Evolutionary conservation across 2,888 invertebrate genomes (phyloP), one percentile per base, ranked within the genome.

Genomic region (Acanthosepion esculentum): DNA sequence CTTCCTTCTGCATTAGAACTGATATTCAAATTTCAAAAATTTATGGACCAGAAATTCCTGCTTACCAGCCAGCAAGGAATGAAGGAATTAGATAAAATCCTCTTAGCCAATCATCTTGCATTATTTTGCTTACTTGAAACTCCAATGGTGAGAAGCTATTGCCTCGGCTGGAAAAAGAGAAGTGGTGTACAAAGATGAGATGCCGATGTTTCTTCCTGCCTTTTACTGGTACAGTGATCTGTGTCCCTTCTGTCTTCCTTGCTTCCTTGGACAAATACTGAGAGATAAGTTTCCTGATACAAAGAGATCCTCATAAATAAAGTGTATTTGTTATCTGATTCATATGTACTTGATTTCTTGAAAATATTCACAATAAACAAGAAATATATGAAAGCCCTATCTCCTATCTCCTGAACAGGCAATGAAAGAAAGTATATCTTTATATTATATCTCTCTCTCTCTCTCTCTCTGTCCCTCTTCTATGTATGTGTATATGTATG

Each of bases 1-100:
- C n/a, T 78, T 78, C 78, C 78, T 78, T 78, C 78, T 78, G 78
- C 78, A 15, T 15, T 12, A 78, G 78, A 78, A 78, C 78, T 78
- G 78, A 78, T 78, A 78, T 78, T 78, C 78, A 78, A 78, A 78
- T 78, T 78, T 78, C n/a, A 78, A 78, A 78, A 78, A 78, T 78
- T 78, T 78, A 78, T 78, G 78, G 78, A 78, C 78, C 78, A 78
- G 78, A 78, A 78, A 78, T 78, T 78, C 78, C 78, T 78, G 78
- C 78, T 78, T 78, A 78, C 78, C 78, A 78, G 59, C 59, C 59
- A 59, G 59, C 59, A 59, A 59, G 15, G n/a, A 78, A 78, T 78
- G 33, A 33, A 33, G 78, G 78, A 78, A 78, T 78, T 78, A 78
- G 78, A 78, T 78, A 78, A 78, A 78, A 78, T 78, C 78, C 78